Conservation (phyloP, 2,113 vertebrate species). For the Carettochelys insculpta region DNA sequence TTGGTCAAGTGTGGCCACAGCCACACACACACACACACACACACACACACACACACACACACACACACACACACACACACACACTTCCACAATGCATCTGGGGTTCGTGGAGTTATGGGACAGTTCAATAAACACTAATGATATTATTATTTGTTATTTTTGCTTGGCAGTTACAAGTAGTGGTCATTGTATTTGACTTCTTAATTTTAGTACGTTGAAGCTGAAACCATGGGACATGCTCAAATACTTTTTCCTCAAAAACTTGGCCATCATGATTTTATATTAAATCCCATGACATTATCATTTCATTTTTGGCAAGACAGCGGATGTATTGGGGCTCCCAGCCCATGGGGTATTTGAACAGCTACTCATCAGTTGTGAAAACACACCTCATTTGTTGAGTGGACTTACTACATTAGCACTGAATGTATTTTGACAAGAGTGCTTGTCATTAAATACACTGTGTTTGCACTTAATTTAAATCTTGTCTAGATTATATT, state of each 20-base stretch:
- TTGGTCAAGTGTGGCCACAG: too few species aligned
- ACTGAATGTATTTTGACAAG: background rate
- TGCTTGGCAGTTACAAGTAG: background rate
- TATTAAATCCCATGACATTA: background rate
- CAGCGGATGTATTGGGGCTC: background rate
- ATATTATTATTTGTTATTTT: background rate
- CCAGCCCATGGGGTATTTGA: slow-evolving; percentile 30
- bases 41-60: too few species aligned
- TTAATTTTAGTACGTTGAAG: background rate
- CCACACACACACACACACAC: too few species aligned
- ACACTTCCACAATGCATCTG: background rate
- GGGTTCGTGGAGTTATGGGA: background rate
- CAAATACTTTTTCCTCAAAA: background rate
- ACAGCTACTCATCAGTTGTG: slow-evolving; percentile 11
- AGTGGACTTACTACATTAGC: slow-evolving; percentile 2
- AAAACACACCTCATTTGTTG: slow-evolving; percentile 53
- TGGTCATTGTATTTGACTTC: background rate
- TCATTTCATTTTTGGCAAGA: slow-evolving; percentile 34
- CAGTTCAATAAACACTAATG: background rate
- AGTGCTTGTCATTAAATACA: background rate
- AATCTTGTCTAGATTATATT: slow-evolving; percentile 6
- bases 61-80: background rate
- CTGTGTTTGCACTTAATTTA: background rate
- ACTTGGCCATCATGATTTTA: slow-evolving; percentile 25
- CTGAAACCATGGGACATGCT: background rate